Percentiles rank a stretch among this genome's conserved stretches.
These are phyloP conservation scores for Geotrypetes seraphini DNA, from an alignment of 2,797 vertebrate species.

Conservation along the genomic window DNA sequence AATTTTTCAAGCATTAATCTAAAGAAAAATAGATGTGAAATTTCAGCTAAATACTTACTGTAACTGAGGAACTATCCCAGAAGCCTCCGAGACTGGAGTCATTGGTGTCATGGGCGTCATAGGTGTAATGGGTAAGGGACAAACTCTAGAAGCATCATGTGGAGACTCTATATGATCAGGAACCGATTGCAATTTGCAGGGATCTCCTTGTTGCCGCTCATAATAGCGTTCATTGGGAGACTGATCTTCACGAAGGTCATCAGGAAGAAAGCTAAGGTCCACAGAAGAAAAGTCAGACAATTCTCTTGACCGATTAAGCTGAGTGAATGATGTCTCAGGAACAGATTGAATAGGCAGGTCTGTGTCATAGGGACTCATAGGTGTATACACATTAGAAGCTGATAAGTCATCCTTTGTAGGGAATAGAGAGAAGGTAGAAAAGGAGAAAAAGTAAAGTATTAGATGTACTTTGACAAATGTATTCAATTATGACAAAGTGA, in stretches of 20 bases:
- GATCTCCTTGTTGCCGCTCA: slow-evolving; percentile 4
- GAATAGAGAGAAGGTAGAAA: too few species aligned
- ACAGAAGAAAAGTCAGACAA: slow-evolving; percentile 51
- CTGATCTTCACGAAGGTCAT: slow-evolving; percentile 60
- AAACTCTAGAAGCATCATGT: slow-evolving; percentile 25
- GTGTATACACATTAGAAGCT: slow-evolving; percentile 25
- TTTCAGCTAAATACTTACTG: slow-evolving; percentile 82
- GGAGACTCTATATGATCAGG: slow-evolving; percentile 1
- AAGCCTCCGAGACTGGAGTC: slow-evolving; percentile 65
- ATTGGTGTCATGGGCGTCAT: slow-evolving; percentile 77
- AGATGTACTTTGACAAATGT: too few species aligned
- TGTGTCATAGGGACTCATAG: slow-evolving; percentile 42
- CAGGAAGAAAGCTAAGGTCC: slow-evolving; percentile 86
- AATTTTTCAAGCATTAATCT: too few species aligned
- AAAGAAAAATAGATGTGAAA: too few species aligned
- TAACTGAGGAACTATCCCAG: slow-evolving; percentile 81
- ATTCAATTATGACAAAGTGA: too few species aligned
- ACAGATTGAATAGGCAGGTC: slow-evolving; percentile 45
- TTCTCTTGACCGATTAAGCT: slow-evolving; percentile 33
- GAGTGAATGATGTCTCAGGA: slow-evolving; percentile 19
- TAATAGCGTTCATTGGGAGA: slow-evolving; percentile 1
- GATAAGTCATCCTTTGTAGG: slow-evolving; percentile 39
- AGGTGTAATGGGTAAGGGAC: slow-evolving; percentile 55
- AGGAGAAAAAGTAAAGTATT: too few species aligned
- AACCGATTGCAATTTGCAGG: not conserved